Evolutionary conservation across 2,113 vertebrate genomes (phyloP).

Genomic region (Scatophagus argus): DNA sequence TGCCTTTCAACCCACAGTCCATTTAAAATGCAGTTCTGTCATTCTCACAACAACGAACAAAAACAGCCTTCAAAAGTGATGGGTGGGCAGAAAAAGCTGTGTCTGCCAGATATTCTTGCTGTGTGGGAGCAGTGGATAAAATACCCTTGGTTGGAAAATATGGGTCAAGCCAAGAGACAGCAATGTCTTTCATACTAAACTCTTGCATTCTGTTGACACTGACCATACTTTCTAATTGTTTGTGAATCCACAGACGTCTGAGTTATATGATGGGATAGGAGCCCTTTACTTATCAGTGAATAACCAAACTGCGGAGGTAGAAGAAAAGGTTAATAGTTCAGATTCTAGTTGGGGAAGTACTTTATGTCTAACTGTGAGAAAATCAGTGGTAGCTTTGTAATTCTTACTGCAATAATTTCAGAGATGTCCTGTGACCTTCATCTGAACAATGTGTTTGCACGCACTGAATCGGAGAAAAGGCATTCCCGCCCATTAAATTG

Average conservation of each 20-base stretch:
- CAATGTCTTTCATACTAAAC: not conserved
- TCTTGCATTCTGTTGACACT: not conserved
- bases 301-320: not conserved
- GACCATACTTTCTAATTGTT: not conserved
- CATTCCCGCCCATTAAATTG: not conserved
- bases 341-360: not conserved
- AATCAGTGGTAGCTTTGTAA: not conserved
- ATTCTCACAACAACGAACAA: constrained; percentile 56
- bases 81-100: constrained; percentile 53
- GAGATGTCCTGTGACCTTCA: constrained; percentile 19
- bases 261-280: not conserved
- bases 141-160: constrained; percentile 37
- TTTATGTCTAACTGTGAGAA: not conserved
- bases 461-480: not conserved
- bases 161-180: constrained; percentile 34
- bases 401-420: not conserved
- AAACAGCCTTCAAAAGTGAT: constrained; percentile 45
- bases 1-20: constrained; percentile 52
- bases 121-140: constrained; percentile 29
- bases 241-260: not conserved
- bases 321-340: not conserved
- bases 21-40: constrained; percentile 57
- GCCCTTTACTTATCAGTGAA: not conserved
- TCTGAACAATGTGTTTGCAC: constrained; percentile 3
- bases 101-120: constrained; percentile 45